Conservation (phyloP, 1,140 invertebrate species). For the Cepaea nemoralis region DNA sequence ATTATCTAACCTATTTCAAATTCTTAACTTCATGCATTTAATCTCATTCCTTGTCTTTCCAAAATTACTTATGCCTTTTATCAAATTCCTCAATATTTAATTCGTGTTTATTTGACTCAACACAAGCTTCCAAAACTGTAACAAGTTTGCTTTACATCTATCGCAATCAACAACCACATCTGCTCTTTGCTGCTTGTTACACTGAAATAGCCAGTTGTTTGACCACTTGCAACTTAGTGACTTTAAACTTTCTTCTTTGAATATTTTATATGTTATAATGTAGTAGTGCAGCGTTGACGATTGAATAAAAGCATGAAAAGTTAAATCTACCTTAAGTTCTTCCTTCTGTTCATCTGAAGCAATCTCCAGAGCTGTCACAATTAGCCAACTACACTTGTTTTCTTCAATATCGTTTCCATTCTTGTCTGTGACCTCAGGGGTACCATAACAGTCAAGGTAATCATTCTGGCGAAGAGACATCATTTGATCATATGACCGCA, state of each 20-base stretch:
- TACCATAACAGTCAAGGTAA: constrained; percentile 93
- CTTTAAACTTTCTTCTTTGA: neutral
- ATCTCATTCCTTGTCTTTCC: no score
- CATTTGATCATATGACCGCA: neutral
- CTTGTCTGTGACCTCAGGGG: constrained; percentile 88
- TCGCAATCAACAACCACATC: no score
- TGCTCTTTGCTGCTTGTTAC: no score
- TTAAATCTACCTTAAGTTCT: constrained; percentile 80
- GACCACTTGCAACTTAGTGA: neutral
- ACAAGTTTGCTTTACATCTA: no score
- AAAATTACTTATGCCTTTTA: no score
- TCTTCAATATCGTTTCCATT: constrained; percentile 92
- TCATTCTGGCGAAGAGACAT: constrained; percentile 78
- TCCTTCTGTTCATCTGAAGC: constrained; percentile 80
- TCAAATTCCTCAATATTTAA: no score
- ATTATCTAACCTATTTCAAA: no score
- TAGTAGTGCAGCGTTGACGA: neutral
- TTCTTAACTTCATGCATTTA: no score
- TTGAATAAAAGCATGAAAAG: neutral
- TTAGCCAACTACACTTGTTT: constrained; percentile 96
- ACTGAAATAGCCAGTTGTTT: no score
- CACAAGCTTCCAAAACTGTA: no score
- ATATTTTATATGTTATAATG: neutral
- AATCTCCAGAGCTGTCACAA: constrained; percentile 87
- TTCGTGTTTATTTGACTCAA: no score